Base-by-base conservation (phyloP, 2,113 vertebrate genomes). In the Holacanthus passer region DNA sequence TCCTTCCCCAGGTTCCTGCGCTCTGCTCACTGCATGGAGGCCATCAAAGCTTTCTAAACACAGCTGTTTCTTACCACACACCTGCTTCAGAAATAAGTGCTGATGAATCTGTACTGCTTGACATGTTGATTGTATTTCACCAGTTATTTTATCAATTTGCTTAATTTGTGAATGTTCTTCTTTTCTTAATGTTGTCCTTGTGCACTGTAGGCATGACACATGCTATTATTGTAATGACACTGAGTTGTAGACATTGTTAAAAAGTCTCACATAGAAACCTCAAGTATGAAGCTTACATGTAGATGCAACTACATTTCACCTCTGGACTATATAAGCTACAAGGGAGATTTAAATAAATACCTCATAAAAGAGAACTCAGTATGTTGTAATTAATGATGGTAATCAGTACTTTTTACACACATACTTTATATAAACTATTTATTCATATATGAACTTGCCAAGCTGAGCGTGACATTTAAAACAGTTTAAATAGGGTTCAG, bases 1-100 rank as follows among this genome's bases (percentile, higher is more conserved):
- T 96, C 97, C 20, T 98, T 97, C 64, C 97, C 97, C 0, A 94
- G 97, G 0, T 99, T 98, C 91, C 92, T 97, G 87, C 96, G 96
- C 48, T 98, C 97, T 0, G 71, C 96, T 20, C 95, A 95, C 88
- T 95, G 95, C 76, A 92, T 95, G 83, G 94, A 96, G 22, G 12
- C 77, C 11, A 52, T 91, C 45, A 89, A 73, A 64, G 86, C 78
- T 35, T 78, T 77, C 32, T 93, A 78, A 88, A 84, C 62, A 5
- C 1, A 5, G n/a, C 52, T 2, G 41, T 52, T 50, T 65, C 8
- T 32, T 19, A 43, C 7, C n/a, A 24, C 19, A 74, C 35, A 60
- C 48, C 48, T 69, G 69, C 81, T 87, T 73, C 62, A 86, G 43
- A 73, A 35, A 73, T 6, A 64, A 35, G 9, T 58, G 39, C 27